Evolutionary conservation across 2,888 invertebrate species (phyloP).

Genomic region (Caenorhabditis panamensis): DNA sequence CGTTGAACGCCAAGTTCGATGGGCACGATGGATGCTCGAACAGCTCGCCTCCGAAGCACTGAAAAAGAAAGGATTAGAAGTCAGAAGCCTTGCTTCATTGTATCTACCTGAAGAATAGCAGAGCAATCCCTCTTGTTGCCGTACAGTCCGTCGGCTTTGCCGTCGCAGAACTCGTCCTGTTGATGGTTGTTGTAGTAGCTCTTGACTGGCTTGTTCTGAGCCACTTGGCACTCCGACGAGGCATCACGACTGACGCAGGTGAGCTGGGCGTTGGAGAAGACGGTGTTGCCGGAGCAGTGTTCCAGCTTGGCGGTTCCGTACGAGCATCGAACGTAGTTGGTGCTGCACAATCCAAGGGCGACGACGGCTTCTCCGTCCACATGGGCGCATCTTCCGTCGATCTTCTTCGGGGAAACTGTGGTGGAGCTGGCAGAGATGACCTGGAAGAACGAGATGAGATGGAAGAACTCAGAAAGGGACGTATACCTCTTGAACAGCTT

Average conservation of each 20-base stretch:
- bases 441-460: conserved; percentile 16
- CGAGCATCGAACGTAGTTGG: conserved; percentile 43
- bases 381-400: conserved; percentile 41
- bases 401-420: conserved; percentile 19
- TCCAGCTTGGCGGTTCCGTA: conserved; percentile 32
- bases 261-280: conserved; percentile 32
- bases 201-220: conserved; percentile 27
- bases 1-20: conserved; percentile 74
- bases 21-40: conserved; percentile 75
- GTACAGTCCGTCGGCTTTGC: conserved; percentile 74
- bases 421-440: conserved; percentile 20
- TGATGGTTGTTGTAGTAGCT: conserved; percentile 35
- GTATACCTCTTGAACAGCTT: conserved; percentile 44
- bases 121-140: conserved; percentile 73
- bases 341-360: conserved; percentile 42
- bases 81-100: neutral
- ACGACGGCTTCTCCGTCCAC: conserved; percentile 23
- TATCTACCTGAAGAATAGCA: conserved; percentile 61
- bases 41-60: conserved; percentile 73
- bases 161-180: conserved; percentile 60
- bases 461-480: too few relatives aligned
- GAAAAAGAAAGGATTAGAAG: conserved; percentile 34
- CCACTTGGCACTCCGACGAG: conserved; percentile 24
- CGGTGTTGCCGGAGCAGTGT: conserved; percentile 27
- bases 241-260: conserved; percentile 45